Conservation (phyloP, 2,113 vertebrate genomes). For the Podarcis raffonei region DNA sequence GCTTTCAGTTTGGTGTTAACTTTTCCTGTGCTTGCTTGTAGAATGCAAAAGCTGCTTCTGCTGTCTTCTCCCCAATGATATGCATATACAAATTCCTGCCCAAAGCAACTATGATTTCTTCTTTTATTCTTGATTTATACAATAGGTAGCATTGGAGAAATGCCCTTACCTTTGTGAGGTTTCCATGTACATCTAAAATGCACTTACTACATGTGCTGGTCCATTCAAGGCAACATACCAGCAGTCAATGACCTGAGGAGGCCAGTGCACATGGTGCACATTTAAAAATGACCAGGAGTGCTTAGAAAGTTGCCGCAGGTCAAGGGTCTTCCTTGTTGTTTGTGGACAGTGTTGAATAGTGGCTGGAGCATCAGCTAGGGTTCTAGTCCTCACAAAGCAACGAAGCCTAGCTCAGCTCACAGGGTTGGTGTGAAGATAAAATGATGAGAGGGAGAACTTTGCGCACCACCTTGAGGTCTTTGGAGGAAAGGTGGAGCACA, state of each 20-base stretch:
- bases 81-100: neutral
- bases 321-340: neutral
- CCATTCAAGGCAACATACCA: neutral
- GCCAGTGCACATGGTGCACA: no score
- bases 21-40: neutral
- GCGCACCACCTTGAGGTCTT: no score
- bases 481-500: no score
- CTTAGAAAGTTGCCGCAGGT: neutral
- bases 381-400: no score
- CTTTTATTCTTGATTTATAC: neutral
- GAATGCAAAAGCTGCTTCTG: neutral
- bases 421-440: no score
- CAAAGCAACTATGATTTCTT: neutral
- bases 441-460: no score
- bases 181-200: neutral
- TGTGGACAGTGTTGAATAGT: neutral
- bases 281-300: neutral
- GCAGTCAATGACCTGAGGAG: no score
- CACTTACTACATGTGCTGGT: neutral
- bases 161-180: neutral
- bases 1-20: constrained; percentile 14
- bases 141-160: no score
- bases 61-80: neutral
- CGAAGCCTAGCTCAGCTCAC: no score
- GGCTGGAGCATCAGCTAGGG: neutral